Base-by-base conservation (phyloP, 2,113 vertebrate species). In the Lepisosteus osseus region DNA sequence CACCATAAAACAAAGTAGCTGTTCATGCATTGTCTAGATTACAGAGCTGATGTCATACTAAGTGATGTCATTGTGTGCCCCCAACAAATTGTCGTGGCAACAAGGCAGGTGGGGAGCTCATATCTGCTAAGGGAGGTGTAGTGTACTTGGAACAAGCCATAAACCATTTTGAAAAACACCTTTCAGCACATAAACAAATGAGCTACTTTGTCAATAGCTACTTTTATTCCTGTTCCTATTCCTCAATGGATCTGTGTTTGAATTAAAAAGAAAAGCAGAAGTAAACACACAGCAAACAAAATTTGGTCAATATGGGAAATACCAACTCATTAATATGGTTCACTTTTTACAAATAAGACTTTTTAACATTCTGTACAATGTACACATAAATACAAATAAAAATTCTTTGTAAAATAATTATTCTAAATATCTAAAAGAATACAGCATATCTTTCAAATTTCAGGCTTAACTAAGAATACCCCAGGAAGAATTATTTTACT, bases 11-110 rank as follows among this genome's bases (percentile, higher is more conserved):
- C 89, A 91, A 71, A 91, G 90, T 91, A 74, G 87, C 87, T 82
- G 79, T 90, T 93, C 83, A 89, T 84, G 86, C 82, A 93, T 95
- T 95, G 93, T 95, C 94, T 89, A 89, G 74, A 4, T 85, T 89
- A 86, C 86, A 83, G 86, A 79, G 89, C 81, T 94, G 93, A 93
- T 89, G 90, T 92, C 87, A 90, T 91, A 87, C 86, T 85, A 85
- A 79, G 87, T 92, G 93, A 95, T 91, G 90, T 94, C 92, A 94
- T 87, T 80, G 82, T 89, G 74, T 91, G 90, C 86, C 84, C 86
- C 88, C 89, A 88, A 90, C 85, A 80, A 66, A 88, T 89, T 71
- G 57, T 89, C 84, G 84, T 88, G 84, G 89, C 83, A 90, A 88
- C 88, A 2, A 9, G 87, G 90, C 92, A 94, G 93, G 92, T 95